These are phyloP conservation scores for Caenorhabditis becei DNA, from an alignment of 2,888 invertebrate genomes.

Conservation along the genomic window DNA sequence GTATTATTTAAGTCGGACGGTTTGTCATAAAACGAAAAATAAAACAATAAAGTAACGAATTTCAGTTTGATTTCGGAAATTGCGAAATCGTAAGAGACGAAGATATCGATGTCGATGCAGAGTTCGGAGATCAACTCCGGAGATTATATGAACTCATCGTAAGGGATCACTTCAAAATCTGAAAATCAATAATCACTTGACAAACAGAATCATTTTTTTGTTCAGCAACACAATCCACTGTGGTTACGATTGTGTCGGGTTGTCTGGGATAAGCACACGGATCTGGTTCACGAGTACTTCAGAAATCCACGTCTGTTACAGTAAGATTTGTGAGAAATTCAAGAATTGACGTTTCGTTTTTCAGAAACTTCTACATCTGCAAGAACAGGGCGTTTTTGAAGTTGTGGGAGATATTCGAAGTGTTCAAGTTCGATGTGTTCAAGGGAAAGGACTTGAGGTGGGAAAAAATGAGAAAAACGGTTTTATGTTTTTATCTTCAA, in stretches of 20 bases:
- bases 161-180: too few relatives aligned
- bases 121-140: too few relatives aligned
- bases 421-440: not conserved
- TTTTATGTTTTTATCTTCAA: too few relatives aligned
- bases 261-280: not conserved
- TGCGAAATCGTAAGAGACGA: not conserved
- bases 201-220: too few relatives aligned
- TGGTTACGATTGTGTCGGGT: too few relatives aligned
- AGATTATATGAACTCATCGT: too few relatives aligned
- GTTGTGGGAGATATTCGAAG: constrained; percentile 24
- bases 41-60: too few relatives aligned
- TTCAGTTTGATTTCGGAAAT: not conserved
- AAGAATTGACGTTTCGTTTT: not conserved
- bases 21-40: not conserved
- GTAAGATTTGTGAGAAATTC: not conserved
- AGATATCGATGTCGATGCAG: too few relatives aligned
- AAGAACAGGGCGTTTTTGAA: constrained; percentile 61
- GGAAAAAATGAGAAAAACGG: too few relatives aligned
- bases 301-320: not conserved
- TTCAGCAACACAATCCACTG: not conserved
- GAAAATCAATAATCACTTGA: too few relatives aligned
- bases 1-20: not conserved
- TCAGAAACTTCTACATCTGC: constrained; percentile 41
- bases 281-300: not conserved
- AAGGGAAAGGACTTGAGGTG: too few relatives aligned